Conservation (phyloP, 2,888 invertebrate species). For the Volucella zonaria region DNA sequence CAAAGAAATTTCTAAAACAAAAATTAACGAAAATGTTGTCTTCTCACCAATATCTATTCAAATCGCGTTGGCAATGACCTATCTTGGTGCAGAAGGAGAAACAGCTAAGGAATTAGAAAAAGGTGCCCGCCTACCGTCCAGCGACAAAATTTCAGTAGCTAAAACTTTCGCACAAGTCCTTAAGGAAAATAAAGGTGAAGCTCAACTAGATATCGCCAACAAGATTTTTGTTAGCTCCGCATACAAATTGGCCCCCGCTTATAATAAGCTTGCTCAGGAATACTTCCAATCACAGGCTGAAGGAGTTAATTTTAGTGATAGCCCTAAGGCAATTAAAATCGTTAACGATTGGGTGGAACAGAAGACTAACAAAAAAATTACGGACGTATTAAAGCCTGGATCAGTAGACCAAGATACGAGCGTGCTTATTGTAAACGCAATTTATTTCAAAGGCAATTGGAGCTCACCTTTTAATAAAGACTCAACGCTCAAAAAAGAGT, state of each 20-base stretch:
- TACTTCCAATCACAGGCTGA: too few species aligned
- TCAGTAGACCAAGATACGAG: conserved; percentile 81
- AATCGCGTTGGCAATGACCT: conserved; percentile 80
- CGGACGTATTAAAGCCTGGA: conserved; percentile 87
- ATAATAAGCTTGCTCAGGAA: too few species aligned
- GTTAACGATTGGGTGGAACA: conserved; percentile 93
- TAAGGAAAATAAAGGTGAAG: too few species aligned
- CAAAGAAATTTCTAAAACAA: conserved; percentile 65
- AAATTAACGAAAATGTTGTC: conserved; percentile 85
- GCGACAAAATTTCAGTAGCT: too few species aligned
- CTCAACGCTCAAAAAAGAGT: not conserved
- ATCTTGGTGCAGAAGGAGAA: too few species aligned
- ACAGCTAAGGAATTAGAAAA: too few species aligned
- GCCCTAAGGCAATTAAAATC: conserved; percentile 10
- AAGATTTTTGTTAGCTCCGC: too few species aligned
- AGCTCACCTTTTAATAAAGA: conserved; percentile 85
- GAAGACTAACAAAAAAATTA: conserved; percentile 92
- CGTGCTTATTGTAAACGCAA: conserved; percentile 89
- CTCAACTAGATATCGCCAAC: too few species aligned
- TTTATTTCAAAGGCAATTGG: conserved; percentile 93
- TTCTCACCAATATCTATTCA: conserved; percentile 90
- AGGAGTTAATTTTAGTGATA: too few species aligned
- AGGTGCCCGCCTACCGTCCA: too few species aligned
- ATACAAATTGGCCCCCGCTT: too few species aligned
- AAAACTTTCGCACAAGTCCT: too few species aligned